Conservation (phyloP, 2,888 invertebrate species). For the Hypomecis atomaria region DNA sequence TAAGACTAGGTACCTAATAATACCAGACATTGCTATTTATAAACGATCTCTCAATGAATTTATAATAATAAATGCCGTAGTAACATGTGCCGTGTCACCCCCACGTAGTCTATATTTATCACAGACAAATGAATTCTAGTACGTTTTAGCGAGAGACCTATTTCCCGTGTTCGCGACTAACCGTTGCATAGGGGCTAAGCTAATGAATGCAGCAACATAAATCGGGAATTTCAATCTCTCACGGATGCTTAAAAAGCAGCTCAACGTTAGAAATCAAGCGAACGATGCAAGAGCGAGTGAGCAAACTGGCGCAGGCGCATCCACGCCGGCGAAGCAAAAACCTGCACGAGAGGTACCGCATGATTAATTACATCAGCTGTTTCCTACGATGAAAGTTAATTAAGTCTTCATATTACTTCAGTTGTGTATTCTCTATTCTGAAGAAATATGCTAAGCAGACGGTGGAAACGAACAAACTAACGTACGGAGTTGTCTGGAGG, state of each 20-base stretch:
- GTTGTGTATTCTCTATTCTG: slow-evolving; percentile 27
- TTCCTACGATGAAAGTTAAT: slow-evolving; percentile 66
- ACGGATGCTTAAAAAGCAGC: slow-evolving; percentile 62
- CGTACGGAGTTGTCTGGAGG: slow-evolving; percentile 4
- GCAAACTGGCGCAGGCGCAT: slow-evolving; percentile 47
- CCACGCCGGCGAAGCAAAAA: slow-evolving; percentile 52
- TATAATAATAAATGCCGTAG: slow-evolving; percentile 20
- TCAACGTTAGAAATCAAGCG: slow-evolving; percentile 67
- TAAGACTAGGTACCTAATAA: slow-evolving; percentile 14
- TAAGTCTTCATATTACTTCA: slow-evolving; percentile 60
- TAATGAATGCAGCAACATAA: slow-evolving; percentile 59
- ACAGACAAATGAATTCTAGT: slow-evolving; percentile 1
- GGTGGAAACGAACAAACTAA: neutral
- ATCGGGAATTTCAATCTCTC: slow-evolving; percentile 70
- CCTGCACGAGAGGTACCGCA: slow-evolving; percentile 56
- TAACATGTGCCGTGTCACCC: slow-evolving; percentile 25
- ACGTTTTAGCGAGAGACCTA: slow-evolving; percentile 12
- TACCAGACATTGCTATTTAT: slow-evolving; percentile 27
- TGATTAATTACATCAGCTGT: slow-evolving; percentile 74
- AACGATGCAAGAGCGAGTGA: slow-evolving; percentile 61
- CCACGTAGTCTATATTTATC: slow-evolving; percentile 23
- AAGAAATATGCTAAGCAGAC: slow-evolving; percentile 26
- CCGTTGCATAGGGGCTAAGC: slow-evolving; percentile 37
- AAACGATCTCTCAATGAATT: slow-evolving; percentile 28
- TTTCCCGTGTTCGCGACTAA: slow-evolving; percentile 23